Percentiles rank a stretch among this genome's conserved stretches.
Evolutionary conservation across 2,888 invertebrate species (phyloP).

Genomic region (Zygothrica quintamaculata): DNA sequence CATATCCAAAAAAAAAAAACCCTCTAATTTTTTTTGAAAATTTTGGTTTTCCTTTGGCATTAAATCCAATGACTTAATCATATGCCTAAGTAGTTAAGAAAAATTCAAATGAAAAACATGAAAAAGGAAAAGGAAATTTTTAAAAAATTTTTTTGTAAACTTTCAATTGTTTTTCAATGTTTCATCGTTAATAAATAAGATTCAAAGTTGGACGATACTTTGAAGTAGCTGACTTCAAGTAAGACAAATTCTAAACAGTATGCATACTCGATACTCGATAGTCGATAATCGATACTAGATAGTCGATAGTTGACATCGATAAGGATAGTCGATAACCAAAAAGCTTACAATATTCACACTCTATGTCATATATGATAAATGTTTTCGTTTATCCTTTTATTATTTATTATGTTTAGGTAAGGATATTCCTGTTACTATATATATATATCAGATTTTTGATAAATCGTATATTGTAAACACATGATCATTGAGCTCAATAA

Average conservation of each 20-base stretch:
- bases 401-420: slow-evolving; percentile 18
- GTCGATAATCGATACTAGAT: too few species aligned
- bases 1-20: slow-evolving; percentile 23
- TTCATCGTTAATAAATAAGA: slow-evolving; percentile 77
- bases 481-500: slow-evolving; percentile 42
- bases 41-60: slow-evolving; percentile 16
- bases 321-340: not conserved
- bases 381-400: not conserved
- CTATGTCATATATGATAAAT: too few species aligned
- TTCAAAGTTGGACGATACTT: not conserved
- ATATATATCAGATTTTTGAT: slow-evolving; percentile 24
- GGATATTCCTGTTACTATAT: slow-evolving; percentile 30
- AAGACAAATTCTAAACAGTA: too few species aligned
- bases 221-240: not conserved
- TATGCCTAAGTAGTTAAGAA: slow-evolving; percentile 47
- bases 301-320: too few species aligned
- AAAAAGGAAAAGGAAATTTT: slow-evolving; percentile 36
- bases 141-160: too few species aligned
- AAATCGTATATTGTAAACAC: slow-evolving; percentile 17
- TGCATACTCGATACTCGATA: too few species aligned
- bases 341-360: too few species aligned
- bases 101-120: slow-evolving; percentile 33
- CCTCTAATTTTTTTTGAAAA: slow-evolving; percentile 1
- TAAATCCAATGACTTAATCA: slow-evolving; percentile 27
- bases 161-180: slow-evolving; percentile 81